phyloP scores from a whole-genome alignment of 2,888 invertebrate species.

The Sialis fuliginosa region DNA sequence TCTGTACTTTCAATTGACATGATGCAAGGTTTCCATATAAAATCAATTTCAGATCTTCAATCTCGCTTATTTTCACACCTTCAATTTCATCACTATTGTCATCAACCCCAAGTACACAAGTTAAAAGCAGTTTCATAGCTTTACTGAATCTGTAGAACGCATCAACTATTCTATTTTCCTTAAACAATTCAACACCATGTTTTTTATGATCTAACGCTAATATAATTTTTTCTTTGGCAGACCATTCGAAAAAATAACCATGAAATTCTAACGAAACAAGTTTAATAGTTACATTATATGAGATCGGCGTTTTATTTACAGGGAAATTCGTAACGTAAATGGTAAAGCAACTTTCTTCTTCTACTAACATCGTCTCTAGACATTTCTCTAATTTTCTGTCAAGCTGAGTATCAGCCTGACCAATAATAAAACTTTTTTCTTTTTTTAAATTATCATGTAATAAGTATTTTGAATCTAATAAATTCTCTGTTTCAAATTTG shows the following conservation, averaged over 20 bases:
- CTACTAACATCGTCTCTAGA: slow-evolving; percentile 26
- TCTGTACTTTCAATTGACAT: slow-evolving; percentile 52
- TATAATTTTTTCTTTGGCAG: slow-evolving; percentile 22
- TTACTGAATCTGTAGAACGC: slow-evolving; percentile 58
- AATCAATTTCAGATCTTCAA: slow-evolving; percentile 40
- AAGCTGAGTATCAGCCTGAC: slow-evolving; percentile 25
- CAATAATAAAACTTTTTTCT: slow-evolving; percentile 18
- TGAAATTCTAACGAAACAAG: slow-evolving; percentile 22
- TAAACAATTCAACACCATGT: slow-evolving; percentile 42
- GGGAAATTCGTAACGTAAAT: no score
- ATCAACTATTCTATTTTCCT: slow-evolving; percentile 37
- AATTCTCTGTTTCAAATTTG: slow-evolving; percentile 6
- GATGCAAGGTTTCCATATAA: slow-evolving; percentile 70
- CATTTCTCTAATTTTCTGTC: slow-evolving; percentile 29
- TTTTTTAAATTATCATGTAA: slow-evolving; percentile 11
- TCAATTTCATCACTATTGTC: slow-evolving; percentile 30
- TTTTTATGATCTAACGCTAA: slow-evolving; percentile 27
- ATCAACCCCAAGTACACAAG: slow-evolving; percentile 32
- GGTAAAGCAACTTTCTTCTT: slow-evolving; percentile 27
- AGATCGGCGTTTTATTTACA: slow-evolving; percentile 19
- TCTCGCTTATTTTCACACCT: slow-evolving; percentile 28
- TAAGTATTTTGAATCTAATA: slow-evolving; percentile 1
- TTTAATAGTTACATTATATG: slow-evolving; percentile 21
- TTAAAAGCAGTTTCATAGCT: slow-evolving; percentile 54
- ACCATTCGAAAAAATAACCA: slow-evolving; percentile 27